Conservation (phyloP, 2,113 vertebrate genomes). For the Anser cygnoides region DNA sequence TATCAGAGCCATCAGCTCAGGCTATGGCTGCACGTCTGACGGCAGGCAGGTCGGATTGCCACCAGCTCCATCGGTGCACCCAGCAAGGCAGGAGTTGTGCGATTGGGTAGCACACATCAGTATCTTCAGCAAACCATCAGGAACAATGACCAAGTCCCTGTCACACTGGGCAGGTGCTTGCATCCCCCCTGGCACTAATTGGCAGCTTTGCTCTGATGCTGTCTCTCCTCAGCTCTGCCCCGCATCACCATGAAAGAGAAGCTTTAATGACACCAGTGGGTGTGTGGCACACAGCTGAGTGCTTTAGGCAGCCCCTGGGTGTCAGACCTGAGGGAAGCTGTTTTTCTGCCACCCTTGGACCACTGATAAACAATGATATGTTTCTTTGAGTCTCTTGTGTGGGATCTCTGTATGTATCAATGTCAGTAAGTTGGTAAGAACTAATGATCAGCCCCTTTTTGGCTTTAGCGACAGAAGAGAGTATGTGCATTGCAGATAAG, state of each 20-base stretch:
- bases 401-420: not conserved
- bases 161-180: not conserved
- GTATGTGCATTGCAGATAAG: not conserved
- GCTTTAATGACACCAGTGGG: not conserved
- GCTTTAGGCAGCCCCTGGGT: not conserved
- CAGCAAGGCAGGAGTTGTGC: fast-evolving
- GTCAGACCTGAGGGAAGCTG: not conserved
- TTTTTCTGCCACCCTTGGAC: not conserved
- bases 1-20: not conserved
- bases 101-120: fast-evolving
- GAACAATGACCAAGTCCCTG: not conserved
- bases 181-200: not conserved
- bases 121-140: not conserved
- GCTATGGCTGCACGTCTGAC: not conserved
- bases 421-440: not conserved
- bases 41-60: not conserved
- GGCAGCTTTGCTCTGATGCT: not conserved
- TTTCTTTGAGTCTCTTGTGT: not conserved
- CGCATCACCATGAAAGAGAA: not conserved
- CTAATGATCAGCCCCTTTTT: not conserved
- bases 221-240: not conserved
- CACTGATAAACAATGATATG: not conserved
- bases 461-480: not conserved
- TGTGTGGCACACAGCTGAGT: not conserved
- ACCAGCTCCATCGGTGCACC: not conserved